Evolutionary conservation across 2,888 invertebrate genomes (phyloP).

Genomic region (Tetheella fluctuosa): DNA sequence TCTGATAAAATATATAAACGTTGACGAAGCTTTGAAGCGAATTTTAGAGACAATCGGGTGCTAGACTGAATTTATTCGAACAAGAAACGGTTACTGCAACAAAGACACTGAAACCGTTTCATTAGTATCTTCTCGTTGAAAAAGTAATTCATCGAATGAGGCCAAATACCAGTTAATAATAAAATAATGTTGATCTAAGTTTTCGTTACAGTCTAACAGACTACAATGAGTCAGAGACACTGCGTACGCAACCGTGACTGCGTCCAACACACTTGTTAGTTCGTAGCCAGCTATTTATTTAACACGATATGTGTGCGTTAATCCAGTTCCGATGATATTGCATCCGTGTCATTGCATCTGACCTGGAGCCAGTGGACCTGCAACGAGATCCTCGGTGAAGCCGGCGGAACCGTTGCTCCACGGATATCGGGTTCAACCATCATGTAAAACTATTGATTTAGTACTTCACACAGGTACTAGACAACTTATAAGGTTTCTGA

Average conservation of each 20-base stretch:
- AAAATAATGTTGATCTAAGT: slow-evolving; percentile 12
- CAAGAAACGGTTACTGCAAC: too few species aligned
- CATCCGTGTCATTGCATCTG: slow-evolving; percentile 60
- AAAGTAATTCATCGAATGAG: neutral
- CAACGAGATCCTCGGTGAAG: slow-evolving; percentile 61
- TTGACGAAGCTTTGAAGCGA: neutral
- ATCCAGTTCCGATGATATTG: slow-evolving; percentile 44
- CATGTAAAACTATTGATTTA: slow-evolving; percentile 17
- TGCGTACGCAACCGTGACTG: slow-evolving; percentile 27
- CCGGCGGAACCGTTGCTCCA: slow-evolving; percentile 59
- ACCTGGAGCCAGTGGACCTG: slow-evolving; percentile 54
- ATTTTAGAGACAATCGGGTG: neutral
- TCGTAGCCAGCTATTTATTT: slow-evolving; percentile 19
- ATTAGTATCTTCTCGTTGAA: neutral
- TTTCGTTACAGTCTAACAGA: slow-evolving; percentile 25
- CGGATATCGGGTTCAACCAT: slow-evolving; percentile 69
- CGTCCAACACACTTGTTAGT: slow-evolving; percentile 15
- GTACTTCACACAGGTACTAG: neutral
- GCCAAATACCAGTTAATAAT: neutral
- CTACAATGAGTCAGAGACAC: slow-evolving; percentile 13
- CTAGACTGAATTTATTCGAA: too few species aligned
- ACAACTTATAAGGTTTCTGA: slow-evolving; percentile 5
- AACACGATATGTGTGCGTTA: slow-evolving; percentile 33
- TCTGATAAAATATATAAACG: neutral
- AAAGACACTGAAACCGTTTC: neutral